These are phyloP conservation scores for Cuculus canorus DNA, from an alignment of 2,797 vertebrate genomes.

Conservation along the genomic window DNA sequence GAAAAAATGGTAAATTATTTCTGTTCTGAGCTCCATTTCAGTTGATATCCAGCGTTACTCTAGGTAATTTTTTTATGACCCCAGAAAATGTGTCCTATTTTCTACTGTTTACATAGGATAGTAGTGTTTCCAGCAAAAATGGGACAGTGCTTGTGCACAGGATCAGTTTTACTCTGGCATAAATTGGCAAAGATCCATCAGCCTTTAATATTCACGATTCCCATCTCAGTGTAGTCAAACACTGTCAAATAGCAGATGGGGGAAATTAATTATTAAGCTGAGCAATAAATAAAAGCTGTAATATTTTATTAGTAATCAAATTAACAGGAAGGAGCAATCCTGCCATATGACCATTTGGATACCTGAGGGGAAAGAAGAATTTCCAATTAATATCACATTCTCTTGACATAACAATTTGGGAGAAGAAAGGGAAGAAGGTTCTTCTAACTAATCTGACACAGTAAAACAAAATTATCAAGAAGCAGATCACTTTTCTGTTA, in stretches of 20 bases:
- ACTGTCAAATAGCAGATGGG: conserved; percentile 18
- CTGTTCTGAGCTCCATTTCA: neutral
- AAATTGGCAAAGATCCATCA: neutral
- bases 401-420: conserved; percentile 8
- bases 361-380: conserved; percentile 11
- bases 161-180: neutral
- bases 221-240: neutral
- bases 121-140: neutral
- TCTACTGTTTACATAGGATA: neutral
- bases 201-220: neutral
- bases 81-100: neutral
- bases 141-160: neutral
- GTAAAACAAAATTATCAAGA: neutral
- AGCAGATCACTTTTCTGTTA: neutral
- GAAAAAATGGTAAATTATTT: neutral
- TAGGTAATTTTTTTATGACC: neutral
- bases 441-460: neutral
- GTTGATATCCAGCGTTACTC: neutral
- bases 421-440: neutral
- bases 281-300: conserved; percentile 24
- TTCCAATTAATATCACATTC: conserved; percentile 37
- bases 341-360: neutral
- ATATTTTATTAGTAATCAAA: conserved; percentile 32
- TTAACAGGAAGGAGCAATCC: conserved; percentile 12
- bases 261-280: conserved; percentile 41